Percentiles rank a stretch among this genome's conserved stretches.
These are phyloP conservation scores for Leucophenga montana DNA, from an alignment of 2,888 invertebrate genomes.

Conservation along the genomic window DNA sequence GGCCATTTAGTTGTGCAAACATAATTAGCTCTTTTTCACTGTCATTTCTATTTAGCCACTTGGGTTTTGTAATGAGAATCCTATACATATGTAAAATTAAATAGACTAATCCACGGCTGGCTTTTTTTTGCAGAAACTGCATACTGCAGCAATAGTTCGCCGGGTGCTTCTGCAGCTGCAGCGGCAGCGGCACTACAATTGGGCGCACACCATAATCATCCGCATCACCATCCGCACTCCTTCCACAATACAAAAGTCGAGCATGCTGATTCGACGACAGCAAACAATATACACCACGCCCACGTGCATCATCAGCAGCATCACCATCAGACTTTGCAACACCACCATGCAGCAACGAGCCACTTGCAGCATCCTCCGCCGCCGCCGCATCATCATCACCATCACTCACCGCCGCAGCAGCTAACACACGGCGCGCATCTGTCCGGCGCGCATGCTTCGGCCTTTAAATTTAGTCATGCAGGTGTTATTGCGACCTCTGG, in stretches of 20 bases:
- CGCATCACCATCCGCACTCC: constrained; percentile 45
- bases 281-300: constrained; percentile 32
- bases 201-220: constrained; percentile 57
- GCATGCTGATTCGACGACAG: constrained; percentile 71
- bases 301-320: constrained; percentile 7
- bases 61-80: neutral
- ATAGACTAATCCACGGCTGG: neutral
- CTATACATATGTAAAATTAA: too few species aligned
- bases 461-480: constrained; percentile 64
- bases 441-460: constrained; percentile 50
- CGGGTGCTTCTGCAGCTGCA: neutral
- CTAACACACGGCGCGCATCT: constrained; percentile 32
- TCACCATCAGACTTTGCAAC: constrained; percentile 48
- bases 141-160: constrained; percentile 62
- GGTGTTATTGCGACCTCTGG: constrained; percentile 61
- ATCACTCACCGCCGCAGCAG: constrained; percentile 22
- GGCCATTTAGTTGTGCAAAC: constrained; percentile 57
- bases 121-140: constrained; percentile 50
- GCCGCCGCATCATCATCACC: constrained; percentile 33
- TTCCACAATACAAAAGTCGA: constrained; percentile 69
- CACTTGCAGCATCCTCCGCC: constrained; percentile 45
- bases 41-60: constrained; percentile 47
- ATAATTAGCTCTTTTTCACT: constrained; percentile 36
- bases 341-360: constrained; percentile 45
- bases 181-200: constrained; percentile 10